phyloP scores from a whole-genome alignment of 2,113 vertebrate species.

The Cervus canadensis region DNA sequence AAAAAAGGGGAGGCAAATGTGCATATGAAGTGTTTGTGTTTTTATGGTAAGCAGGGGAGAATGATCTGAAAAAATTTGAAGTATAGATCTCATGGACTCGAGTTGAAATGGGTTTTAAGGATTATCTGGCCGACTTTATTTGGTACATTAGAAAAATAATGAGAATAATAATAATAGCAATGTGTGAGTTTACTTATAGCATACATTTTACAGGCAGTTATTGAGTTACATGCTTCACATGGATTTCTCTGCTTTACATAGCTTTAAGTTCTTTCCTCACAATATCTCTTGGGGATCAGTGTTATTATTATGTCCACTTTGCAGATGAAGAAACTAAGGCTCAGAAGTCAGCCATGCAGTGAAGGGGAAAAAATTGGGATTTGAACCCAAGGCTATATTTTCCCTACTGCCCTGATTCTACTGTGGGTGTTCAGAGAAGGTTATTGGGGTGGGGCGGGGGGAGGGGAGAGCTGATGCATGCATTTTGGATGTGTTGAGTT shows the following conservation, averaged over 20 bases:
- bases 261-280: neutral
- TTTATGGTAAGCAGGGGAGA: neutral
- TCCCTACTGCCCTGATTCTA: neutral
- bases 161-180: neutral
- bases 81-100: neutral
- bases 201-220: neutral
- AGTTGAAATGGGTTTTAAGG: neutral
- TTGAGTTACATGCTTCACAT: neutral
- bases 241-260: neutral
- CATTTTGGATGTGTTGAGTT: neutral
- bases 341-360: neutral
- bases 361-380: neutral
- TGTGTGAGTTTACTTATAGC: neutral
- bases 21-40: neutral
- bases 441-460: fast-evolving
- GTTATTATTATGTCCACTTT: neutral
- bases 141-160: neutral
- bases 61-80: neutral
- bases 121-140: neutral
- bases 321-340: neutral
- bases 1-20: neutral
- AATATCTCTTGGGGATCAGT: neutral
- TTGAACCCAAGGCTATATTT: neutral
- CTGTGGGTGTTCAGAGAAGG: neutral
- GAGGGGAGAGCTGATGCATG: neutral